phyloP scores from a whole-genome alignment of 2,888 invertebrate genomes.

The Dynastes tityus region DNA sequence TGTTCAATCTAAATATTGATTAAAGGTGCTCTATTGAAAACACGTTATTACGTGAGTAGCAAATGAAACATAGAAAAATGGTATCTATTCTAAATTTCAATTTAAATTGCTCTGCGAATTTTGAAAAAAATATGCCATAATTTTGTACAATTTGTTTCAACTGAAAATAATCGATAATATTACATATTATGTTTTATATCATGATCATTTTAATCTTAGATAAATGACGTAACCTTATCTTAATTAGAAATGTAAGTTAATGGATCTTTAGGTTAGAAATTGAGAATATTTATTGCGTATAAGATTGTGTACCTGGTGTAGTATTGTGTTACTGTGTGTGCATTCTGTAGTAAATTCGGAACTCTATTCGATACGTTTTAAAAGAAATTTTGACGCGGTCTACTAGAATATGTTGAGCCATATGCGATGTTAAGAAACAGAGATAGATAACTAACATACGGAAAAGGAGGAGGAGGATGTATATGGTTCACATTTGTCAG shows the following conservation, averaged over 20 bases:
- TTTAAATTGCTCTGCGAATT: not conserved
- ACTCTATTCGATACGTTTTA: constrained; percentile 3
- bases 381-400: too few relatives aligned
- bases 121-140: not conserved
- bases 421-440: constrained; percentile 20
- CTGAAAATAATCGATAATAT: constrained; percentile 16
- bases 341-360: not conserved
- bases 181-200: constrained; percentile 45
- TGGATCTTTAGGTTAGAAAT: constrained; percentile 27
- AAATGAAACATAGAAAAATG: not conserved
- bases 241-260: constrained; percentile 42
- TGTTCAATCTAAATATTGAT: not conserved
- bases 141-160: not conserved
- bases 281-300: constrained; percentile 9
- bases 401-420: not conserved
- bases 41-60: not conserved
- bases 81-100: not conserved
- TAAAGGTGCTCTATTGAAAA: not conserved
- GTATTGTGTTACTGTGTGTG: too few relatives aligned
- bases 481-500: constrained; percentile 58
- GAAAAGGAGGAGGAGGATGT: constrained; percentile 36
- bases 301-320: not conserved
- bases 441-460: constrained; percentile 10
- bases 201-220: constrained; percentile 52
- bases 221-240: constrained; percentile 52